Evolutionary conservation across 2,888 invertebrate species (phyloP), one percentile per base, ranked within the genome.

Genomic region (Phania funesta): DNA sequence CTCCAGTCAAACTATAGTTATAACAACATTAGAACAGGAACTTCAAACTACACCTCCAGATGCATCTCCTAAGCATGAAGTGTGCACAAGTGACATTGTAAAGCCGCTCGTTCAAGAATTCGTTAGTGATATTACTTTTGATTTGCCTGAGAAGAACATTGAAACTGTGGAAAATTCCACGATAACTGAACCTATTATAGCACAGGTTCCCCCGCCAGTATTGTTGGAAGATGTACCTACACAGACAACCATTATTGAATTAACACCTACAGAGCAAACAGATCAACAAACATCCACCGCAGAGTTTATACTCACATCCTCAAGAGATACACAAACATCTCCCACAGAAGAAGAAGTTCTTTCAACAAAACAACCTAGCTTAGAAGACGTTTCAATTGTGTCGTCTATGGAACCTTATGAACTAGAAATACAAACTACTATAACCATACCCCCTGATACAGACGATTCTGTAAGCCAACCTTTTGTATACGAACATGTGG

Each of bases 391-490:
- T 3, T 89, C 89, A 0, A 24, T 88, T 9, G 58, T n/a, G n/a
- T n/a, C 75, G 13, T 77, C 71, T 0, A 86, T 86, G 0, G 92
- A 84, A 92, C 92, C 84, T 92, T 90, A 89, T 58, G 89, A 90
- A 62, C 81, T 90, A 32, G 89, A 91, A 84, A 88, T 91, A 29
- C 86, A 94, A 90, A 95, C 95, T 13, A 93, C 93, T 26, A 93
- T 95, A 2, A 92, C 93, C 83, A 89, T 92, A 16, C 90, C 92
- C 9, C 90, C 91, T 38, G 93, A 93, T 64, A 92, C 93, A 0
- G 92, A 94, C 78, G 78, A 86, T 41, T 89, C 89, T 1, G 77
- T 87, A 24, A 84, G 84, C 6, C 88, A 90, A 62, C 89, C 89
- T 0, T 80, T 88, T 1, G 67, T 90, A 0, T 89, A 87, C 54